Evolutionary conservation across 2,797 vertebrate genomes (phyloP).

Genomic region (Knipowitschia caucasica): DNA sequence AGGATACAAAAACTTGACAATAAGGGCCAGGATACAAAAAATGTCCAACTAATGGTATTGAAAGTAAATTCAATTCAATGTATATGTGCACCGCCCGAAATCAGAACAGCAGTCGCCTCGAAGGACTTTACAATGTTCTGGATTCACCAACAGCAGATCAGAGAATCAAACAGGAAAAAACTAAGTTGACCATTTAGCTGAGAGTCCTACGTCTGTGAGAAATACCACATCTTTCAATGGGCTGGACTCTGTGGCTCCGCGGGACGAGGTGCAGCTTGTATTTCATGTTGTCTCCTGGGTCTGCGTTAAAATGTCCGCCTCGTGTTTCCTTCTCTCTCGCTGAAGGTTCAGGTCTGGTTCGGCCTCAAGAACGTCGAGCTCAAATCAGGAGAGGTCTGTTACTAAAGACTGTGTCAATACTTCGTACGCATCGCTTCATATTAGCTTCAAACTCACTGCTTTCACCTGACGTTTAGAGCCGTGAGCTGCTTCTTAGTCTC

Average conservation of each 20-base stretch:
- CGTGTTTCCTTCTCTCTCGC: slow-evolving; percentile 52
- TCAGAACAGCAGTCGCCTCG: no score
- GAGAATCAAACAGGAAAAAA: no score
- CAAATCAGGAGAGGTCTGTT: slow-evolving; percentile 55
- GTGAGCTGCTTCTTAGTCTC: slow-evolving; percentile 7
- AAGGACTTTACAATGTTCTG: no score
- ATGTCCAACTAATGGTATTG: no score
- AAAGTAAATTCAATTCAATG: no score
- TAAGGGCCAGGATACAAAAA: no score
- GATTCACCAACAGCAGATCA: no score
- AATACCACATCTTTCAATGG: no score
- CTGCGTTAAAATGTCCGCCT: slow-evolving; percentile 47
- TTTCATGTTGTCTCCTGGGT: slow-evolving; percentile 56
- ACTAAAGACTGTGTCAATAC: slow-evolving; percentile 33
- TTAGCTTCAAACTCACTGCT: slow-evolving; percentile 7
- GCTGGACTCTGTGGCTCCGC: slow-evolving; percentile 39
- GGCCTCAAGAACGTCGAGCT: slow-evolving; percentile 62
- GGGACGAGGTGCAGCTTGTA: slow-evolving; percentile 62
- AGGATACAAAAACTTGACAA: no score
- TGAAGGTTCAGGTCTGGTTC: slow-evolving; percentile 62
- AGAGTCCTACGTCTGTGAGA: no score
- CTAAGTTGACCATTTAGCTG: no score
- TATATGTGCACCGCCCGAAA: no score
- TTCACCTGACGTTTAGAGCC: slow-evolving; percentile 21
- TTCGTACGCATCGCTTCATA: slow-evolving; percentile 3